These are phyloP conservation scores for Lissocephala sabroskyi DNA, from an alignment of 2,888 invertebrate genomes.

Conservation along the genomic window DNA sequence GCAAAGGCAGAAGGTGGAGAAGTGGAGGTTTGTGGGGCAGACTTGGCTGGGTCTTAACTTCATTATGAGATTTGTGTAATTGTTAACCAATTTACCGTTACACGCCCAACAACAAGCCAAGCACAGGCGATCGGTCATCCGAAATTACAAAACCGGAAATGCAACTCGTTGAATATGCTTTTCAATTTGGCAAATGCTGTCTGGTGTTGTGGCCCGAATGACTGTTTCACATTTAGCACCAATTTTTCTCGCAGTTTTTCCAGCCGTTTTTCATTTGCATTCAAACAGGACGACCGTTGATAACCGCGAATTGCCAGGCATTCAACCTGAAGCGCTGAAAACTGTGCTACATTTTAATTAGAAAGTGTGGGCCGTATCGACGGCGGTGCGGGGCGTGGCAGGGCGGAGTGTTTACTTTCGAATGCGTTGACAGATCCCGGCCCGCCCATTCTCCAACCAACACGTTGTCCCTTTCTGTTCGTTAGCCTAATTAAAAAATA, in stretches of 20 bases:
- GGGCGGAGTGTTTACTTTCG: too few species aligned
- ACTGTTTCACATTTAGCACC: too few species aligned
- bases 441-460: neutral
- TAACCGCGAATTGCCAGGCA: neutral
- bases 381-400: too few species aligned
- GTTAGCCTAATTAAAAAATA: slow-evolving; percentile 31
- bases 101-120: slow-evolving; percentile 29
- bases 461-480: neutral
- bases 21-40: slow-evolving; percentile 2
- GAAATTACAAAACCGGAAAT: too few species aligned
- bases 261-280: too few species aligned
- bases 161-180: too few species aligned
- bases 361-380: neutral
- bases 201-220: too few species aligned
- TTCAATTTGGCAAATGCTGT: too few species aligned
- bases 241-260: too few species aligned
- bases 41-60: slow-evolving; percentile 28
- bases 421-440: neutral
- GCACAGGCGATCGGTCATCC: too few species aligned
- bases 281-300: too few species aligned
- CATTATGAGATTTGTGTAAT: slow-evolving; percentile 58
- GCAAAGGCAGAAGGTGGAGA: slow-evolving; percentile 28
- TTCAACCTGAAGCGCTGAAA: neutral
- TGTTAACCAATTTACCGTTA: slow-evolving; percentile 47
- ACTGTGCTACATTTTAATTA: neutral